phyloP scores from a whole-genome alignment of 2,888 invertebrate genomes.

The Baronia brevicornis region DNA sequence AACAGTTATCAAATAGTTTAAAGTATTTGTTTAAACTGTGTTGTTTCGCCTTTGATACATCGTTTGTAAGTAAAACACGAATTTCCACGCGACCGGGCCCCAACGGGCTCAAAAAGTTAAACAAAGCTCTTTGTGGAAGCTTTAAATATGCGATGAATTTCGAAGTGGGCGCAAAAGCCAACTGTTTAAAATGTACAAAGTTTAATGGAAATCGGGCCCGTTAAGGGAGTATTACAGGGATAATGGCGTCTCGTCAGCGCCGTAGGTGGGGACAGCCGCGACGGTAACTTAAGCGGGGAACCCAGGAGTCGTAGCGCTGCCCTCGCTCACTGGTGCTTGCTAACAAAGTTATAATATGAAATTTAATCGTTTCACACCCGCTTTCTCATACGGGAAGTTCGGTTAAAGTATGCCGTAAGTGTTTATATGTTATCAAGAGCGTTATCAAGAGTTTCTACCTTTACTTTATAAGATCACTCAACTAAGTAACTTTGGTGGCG shows the following conservation, averaged over 20 bases:
- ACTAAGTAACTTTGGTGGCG: no score
- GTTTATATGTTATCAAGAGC: no score
- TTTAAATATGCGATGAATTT: slow-evolving; percentile 66
- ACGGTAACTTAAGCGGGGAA: background rate
- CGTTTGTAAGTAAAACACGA: slow-evolving; percentile 23
- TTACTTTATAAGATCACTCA: no score
- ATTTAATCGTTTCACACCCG: background rate
- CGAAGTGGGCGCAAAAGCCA: slow-evolving; percentile 51
- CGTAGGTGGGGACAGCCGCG: slow-evolving; percentile 18
- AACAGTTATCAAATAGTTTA: no score
- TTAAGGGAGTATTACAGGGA: slow-evolving; percentile 57
- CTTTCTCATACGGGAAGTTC: no score
- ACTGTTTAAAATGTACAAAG: slow-evolving; percentile 66
- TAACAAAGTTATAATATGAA: background rate
- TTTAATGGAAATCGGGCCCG: slow-evolving; percentile 58
- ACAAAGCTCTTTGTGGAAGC: slow-evolving; percentile 56
- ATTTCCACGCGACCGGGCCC: slow-evolving; percentile 31
- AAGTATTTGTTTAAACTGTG: no score
- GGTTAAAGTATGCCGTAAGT: no score
- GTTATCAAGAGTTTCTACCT: no score
- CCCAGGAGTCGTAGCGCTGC: background rate
- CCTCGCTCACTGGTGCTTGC: background rate
- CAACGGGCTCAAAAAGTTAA: slow-evolving; percentile 52
- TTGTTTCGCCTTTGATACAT: slow-evolving; percentile 8
- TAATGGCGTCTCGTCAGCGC: slow-evolving; percentile 35